A percentile compares a stretch with the other conserved stretches of the same genome.
phyloP scores from a whole-genome alignment of 2,888 invertebrate species.

The Diogma glabrata region DNA sequence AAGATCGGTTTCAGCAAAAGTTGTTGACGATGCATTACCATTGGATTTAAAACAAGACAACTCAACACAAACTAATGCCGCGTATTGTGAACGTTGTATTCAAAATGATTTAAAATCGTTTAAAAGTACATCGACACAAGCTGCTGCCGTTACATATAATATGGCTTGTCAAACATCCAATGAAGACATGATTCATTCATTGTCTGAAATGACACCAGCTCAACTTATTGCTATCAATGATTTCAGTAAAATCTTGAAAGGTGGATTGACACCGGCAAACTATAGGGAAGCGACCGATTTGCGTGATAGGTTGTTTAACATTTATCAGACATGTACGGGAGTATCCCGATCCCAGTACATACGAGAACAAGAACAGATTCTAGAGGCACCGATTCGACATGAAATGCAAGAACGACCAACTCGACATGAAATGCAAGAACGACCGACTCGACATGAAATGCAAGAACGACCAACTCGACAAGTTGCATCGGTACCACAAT shows the following conservation, averaged over 20 bases:
- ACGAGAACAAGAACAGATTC: background rate
- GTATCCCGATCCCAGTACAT: background rate
- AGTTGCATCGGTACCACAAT: background rate
- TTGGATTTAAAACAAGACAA: background rate
- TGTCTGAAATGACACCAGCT: slow-evolving; percentile 10
- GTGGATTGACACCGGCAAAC: background rate
- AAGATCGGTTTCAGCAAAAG: too few species aligned
- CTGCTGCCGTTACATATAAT: background rate
- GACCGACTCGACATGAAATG: background rate
- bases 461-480: background rate
- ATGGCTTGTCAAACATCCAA: background rate
- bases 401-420: too few species aligned
- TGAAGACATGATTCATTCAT: background rate
- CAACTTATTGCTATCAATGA: slow-evolving; percentile 12
- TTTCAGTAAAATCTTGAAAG: slow-evolving; percentile 10
- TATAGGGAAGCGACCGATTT: slow-evolving; percentile 3
- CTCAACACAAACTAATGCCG: background rate
- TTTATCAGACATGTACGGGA: slow-evolving; percentile 3
- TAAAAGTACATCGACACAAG: background rate
- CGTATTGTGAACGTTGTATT: background rate
- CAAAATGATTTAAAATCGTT: background rate
- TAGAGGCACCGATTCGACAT: too few species aligned
- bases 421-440: background rate
- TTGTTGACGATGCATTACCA: background rate
- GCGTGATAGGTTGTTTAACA: background rate